These are phyloP conservation scores for Bombus haemorrhoidalis DNA, from an alignment of 1,140 invertebrate species.

Conservation along the genomic window DNA sequence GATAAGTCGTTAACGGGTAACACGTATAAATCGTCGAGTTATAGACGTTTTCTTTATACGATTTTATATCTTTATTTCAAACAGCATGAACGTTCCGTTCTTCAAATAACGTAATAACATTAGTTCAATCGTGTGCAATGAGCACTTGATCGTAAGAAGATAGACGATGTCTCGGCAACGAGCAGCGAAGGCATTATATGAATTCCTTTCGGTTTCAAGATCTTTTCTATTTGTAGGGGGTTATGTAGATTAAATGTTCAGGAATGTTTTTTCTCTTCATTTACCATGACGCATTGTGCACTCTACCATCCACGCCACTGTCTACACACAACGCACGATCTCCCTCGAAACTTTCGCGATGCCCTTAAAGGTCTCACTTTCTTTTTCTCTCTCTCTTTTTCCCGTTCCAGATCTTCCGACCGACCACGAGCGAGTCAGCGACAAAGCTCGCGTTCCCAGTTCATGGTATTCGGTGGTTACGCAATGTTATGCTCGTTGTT, in stretches of 20 bases:
- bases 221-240: background rate
- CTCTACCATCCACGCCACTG: no score
- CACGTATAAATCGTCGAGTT: no score
- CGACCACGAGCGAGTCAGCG: background rate
- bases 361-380: background rate
- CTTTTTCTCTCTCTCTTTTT: background rate
- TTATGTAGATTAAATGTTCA: slow-evolving; percentile 10
- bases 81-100: no score
- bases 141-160: no score
- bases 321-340: background rate
- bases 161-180: no score
- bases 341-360: slow-evolving; percentile 1
- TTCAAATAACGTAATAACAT: no score
- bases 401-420: background rate
- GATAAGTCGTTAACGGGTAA: no score
- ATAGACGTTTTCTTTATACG: no score
- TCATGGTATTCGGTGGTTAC: background rate
- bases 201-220: background rate
- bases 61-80: no score
- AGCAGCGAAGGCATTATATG: no score
- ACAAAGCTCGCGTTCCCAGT: background rate
- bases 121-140: no score
- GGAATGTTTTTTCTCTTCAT: slow-evolving; percentile 18
- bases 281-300: slow-evolving; percentile 23
- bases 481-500: slow-evolving; percentile 6